Conservation (phyloP, 2,888 invertebrate species). For the Phyllotreta striolata region DNA sequence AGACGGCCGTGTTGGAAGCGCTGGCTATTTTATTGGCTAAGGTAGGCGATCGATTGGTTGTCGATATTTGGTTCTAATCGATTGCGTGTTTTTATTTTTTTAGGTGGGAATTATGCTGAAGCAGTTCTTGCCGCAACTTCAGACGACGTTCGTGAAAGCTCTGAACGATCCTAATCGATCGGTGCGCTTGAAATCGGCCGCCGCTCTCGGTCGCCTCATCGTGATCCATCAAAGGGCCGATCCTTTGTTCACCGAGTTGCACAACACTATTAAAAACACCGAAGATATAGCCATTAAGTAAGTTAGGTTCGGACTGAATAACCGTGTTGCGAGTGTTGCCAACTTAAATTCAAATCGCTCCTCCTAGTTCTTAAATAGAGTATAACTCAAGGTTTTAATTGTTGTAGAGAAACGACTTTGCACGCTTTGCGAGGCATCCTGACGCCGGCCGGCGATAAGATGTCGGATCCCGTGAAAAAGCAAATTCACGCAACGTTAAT, state of each 20-base stretch:
- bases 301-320: too few species aligned
- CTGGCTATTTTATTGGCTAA: slow-evolving; percentile 90
- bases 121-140: slow-evolving; percentile 97
- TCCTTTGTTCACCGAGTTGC: slow-evolving; percentile 92
- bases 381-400: slow-evolving; percentile 6
- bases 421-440: slow-evolving; percentile 89
- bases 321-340: too few species aligned
- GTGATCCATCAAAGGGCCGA: slow-evolving; percentile 93
- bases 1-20: slow-evolving; percentile 95
- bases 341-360: too few species aligned
- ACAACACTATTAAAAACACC: slow-evolving; percentile 81
- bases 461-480: slow-evolving; percentile 82
- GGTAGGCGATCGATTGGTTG: slow-evolving; percentile 57
- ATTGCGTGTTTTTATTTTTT: slow-evolving; percentile 35
- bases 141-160: slow-evolving; percentile 97
- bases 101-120: slow-evolving; percentile 94
- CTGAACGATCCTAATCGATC: slow-evolving; percentile 87
- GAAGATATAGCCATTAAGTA: slow-evolving; percentile 81
- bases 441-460: slow-evolving; percentile 85
- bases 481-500: slow-evolving; percentile 75
- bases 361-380: too few species aligned
- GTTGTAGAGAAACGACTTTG: slow-evolving; percentile 84
- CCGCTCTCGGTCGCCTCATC: slow-evolving; percentile 86
- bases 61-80: slow-evolving; percentile 6
- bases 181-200: slow-evolving; percentile 89